Evolutionary conservation across 2,888 invertebrate genomes (phyloP).

Genomic region (Dynastes tityus): DNA sequence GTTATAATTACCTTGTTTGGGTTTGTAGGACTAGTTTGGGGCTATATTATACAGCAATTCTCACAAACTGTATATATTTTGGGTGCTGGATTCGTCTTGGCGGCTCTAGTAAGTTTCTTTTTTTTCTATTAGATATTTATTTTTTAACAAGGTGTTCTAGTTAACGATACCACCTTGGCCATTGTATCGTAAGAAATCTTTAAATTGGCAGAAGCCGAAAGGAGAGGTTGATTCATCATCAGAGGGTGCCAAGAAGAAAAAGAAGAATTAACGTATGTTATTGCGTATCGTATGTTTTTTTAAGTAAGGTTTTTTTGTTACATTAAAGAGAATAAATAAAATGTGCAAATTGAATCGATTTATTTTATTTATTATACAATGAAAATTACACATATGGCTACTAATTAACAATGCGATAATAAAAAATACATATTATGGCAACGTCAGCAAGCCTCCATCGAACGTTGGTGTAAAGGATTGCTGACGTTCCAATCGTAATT

Average conservation of each 20-base stretch:
- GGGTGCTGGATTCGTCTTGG: conserved; percentile 91
- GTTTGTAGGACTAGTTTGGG: conserved; percentile 92
- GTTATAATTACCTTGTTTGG: conserved; percentile 93
- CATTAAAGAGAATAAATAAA: background rate
- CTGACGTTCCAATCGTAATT: conserved; percentile 14
- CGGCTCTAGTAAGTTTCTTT: conserved; percentile 79
- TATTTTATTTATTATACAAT: conserved; percentile 67
- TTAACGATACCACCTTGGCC: conserved; percentile 97
- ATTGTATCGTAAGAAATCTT: conserved; percentile 89
- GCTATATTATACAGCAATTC: conserved; percentile 95
- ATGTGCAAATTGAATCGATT: conserved; percentile 36
- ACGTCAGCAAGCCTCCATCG: conserved; percentile 10
- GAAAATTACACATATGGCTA: conserved; percentile 68
- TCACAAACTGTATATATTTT: conserved; percentile 95
- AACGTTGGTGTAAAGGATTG: background rate
- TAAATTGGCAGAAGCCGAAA: conserved; percentile 91
- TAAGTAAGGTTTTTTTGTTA: too few species aligned
- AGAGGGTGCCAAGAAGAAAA: conserved; percentile 61
- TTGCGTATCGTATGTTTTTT: background rate
- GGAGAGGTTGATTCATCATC: conserved; percentile 65
- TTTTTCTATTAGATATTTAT: background rate
- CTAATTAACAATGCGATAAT: conserved; percentile 66
- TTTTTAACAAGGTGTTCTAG: conserved; percentile 67
- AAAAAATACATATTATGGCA: conserved; percentile 63
- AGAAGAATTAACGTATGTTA: conserved; percentile 57